phyloP scores from a whole-genome alignment of 2,797 vertebrate genomes.

The Cyclopterus lumpus region DNA sequence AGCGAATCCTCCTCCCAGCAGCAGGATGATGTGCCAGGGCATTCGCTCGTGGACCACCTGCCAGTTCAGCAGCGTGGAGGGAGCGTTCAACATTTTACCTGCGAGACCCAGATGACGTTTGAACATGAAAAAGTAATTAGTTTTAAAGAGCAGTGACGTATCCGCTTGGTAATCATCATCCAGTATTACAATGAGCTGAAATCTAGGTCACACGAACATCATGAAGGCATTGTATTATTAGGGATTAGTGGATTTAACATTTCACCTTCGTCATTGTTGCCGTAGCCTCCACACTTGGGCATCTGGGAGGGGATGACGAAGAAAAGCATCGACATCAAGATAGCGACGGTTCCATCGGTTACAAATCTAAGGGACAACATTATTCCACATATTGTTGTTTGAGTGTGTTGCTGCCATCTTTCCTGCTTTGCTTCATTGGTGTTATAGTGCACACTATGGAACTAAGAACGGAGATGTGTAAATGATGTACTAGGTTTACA shows the following conservation, averaged over 20 bases:
- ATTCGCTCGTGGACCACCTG: constrained; percentile 87
- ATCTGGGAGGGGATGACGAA: constrained; percentile 87
- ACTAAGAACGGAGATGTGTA: neutral
- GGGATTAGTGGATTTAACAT: neutral
- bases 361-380: constrained; percentile 69
- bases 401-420: neutral
- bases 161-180: constrained; percentile 4
- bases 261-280: constrained; percentile 43
- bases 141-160: neutral
- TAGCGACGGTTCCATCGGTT: constrained; percentile 89
- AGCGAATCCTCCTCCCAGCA: constrained; percentile 95
- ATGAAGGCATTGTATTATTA: neutral
- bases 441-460: neutral
- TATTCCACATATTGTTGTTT: neutral
- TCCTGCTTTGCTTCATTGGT: neutral
- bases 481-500: neutral
- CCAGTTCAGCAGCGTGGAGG: constrained; percentile 83
- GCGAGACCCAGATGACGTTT: constrained; percentile 24
- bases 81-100: constrained; percentile 65
- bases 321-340: constrained; percentile 85
- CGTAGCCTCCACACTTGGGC: constrained; percentile 47
- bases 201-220: constrained; percentile 1
- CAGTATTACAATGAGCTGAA: neutral
- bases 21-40: constrained; percentile 93
- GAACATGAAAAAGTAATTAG: constrained; percentile 24